Evolutionary conservation across 2,888 invertebrate species (phyloP), one percentile per base, ranked within the genome.

Genomic region (Andrena praecox): DNA sequence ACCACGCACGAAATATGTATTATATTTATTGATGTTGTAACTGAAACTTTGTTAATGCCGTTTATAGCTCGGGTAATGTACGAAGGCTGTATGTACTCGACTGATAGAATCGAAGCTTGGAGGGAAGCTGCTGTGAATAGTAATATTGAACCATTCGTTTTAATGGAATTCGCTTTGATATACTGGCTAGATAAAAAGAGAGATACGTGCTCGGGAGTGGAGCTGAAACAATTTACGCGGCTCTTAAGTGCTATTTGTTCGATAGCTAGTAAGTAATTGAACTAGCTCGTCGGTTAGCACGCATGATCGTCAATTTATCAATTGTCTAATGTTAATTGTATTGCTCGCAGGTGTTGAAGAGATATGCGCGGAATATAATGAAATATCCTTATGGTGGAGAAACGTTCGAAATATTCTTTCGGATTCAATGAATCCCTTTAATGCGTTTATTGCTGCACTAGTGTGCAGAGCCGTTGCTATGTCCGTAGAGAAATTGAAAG

Each of bases 361-460:
- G 56, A 95, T 96, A 5, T 94, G 95, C 33, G 96, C 96, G 29
- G 96, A 96, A 73, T 96, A 97, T 86, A 97, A 96, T 91, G 95
- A 96, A 83, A 95, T 96, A 29, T 98, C 97, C 0, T 94, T 95
- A 0, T 98, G 98, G 97, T 99, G 98, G 98, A 96, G 96, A 89
- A 95, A 95, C 74, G 96, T 98, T 62, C 95, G 98, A 35, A 96
- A 96, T 85, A 94, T 96, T 78, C 94, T 98, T 80, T 95, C 96
- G 1, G 96, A 97, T 80, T 97, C 97, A 89, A 94, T 96, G 0
- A 96, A 97, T 91, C 97, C 97, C 8, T 95, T 97, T 86, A 96
- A 96, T 81, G 97, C 98, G 1, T 95, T 98, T 92, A 96, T 97
- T 71, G 97, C 97, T 16, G 97, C 98, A 0, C 96, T 98, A 93